A percentile compares a stretch with the other conserved stretches of the same genome.
These are phyloP conservation scores for Plodia interpunctella DNA, from an alignment of 1,140 invertebrate species.

Conservation along the genomic window DNA sequence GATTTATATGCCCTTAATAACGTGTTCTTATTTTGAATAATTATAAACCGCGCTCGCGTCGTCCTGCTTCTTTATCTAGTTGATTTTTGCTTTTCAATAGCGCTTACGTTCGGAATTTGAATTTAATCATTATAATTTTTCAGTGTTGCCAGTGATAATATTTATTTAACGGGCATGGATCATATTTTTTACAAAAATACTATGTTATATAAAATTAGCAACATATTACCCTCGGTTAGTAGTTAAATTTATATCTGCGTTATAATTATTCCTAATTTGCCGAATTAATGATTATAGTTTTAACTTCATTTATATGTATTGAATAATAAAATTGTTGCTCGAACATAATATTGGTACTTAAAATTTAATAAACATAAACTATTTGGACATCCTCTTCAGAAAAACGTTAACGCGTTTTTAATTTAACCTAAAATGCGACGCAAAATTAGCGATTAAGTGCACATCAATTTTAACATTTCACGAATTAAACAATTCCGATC, in stretches of 20 bases:
- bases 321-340: neutral
- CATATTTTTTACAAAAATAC: too few relatives aligned
- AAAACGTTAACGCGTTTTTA: conserved; percentile 26
- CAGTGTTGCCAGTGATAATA: neutral
- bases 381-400: neutral
- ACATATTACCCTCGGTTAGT: too few relatives aligned
- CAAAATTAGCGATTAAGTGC: conserved; percentile 28
- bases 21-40: conserved; percentile 52
- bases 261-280: too few relatives aligned
- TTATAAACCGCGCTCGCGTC: conserved; percentile 40
- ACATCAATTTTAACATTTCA: conserved; percentile 27
- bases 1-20: conserved; percentile 47
- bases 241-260: too few relatives aligned
- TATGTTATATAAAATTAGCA: too few relatives aligned
- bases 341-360: neutral
- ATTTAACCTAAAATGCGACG: conserved; percentile 21
- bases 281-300: too few relatives aligned
- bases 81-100: conserved; percentile 29
- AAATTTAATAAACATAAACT: neutral
- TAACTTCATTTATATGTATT: too few relatives aligned
- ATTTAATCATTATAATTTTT: conserved; percentile 4
- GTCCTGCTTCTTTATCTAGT: conserved; percentile 29
- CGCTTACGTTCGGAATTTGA: conserved; percentile 22
- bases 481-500: conserved; percentile 16
- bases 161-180: neutral